phyloP scores from a whole-genome alignment of 2,888 invertebrate genomes.

The Xestia rhomboidea region DNA sequence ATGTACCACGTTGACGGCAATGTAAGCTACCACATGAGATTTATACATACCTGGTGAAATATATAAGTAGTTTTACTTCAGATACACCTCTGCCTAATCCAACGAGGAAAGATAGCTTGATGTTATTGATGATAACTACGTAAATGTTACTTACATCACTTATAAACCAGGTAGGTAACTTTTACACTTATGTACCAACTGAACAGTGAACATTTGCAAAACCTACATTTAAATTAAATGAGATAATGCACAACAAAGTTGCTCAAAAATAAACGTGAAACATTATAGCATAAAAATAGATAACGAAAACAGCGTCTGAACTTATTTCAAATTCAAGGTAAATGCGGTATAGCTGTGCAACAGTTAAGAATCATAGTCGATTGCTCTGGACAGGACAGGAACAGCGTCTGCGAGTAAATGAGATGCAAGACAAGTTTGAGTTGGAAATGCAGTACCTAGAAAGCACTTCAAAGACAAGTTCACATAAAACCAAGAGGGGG shows the following conservation, averaged over 20 bases:
- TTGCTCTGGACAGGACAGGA: neutral
- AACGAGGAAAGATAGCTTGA: neutral
- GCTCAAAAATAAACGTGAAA: neutral
- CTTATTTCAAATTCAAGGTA: conserved; percentile 2
- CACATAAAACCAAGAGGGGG: neutral
- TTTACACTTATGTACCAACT: neutral
- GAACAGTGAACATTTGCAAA: neutral
- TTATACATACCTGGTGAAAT: neutral
- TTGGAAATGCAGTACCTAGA: neutral
- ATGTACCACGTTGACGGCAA: neutral
- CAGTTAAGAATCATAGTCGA: conserved; percentile 2
- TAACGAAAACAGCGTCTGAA: neutral
- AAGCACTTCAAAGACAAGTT: neutral
- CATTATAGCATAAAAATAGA: neutral
- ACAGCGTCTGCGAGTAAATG: neutral
- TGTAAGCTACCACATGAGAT: neutral
- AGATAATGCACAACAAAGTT: neutral
- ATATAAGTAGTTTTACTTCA: neutral
- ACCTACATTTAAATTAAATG: neutral
- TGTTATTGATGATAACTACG: neutral
- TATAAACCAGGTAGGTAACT: neutral
- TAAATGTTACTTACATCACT: neutral
- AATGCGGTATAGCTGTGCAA: neutral
- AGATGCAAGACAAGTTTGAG: conserved; percentile 2
- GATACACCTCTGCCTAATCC: neutral